phyloP scores from a whole-genome alignment of 92 coral and sea anemone genomes.

The Porites evermanni region DNA sequence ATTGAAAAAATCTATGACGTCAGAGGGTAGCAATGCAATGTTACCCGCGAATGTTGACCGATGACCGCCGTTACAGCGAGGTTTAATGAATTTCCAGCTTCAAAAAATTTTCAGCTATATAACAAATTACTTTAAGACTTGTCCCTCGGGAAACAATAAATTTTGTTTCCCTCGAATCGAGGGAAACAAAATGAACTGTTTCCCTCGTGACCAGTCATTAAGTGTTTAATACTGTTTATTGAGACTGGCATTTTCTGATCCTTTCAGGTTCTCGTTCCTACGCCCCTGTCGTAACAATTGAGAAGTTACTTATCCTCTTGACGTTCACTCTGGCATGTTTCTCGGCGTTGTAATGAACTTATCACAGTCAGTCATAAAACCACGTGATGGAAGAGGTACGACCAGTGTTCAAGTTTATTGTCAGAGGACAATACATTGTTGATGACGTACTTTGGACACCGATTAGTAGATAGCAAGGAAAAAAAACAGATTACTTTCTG shows the following conservation, averaged over 20 bases:
- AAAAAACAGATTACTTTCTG: too few relatives aligned
- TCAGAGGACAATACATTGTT: background rate
- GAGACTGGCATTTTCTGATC: background rate
- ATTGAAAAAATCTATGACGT: too few relatives aligned
- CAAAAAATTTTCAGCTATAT: too few relatives aligned
- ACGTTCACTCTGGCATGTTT: conserved; percentile 15
- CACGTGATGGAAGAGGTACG: background rate
- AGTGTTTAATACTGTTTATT: background rate
- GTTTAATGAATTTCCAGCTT: too few relatives aligned
- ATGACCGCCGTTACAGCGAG: too few relatives aligned
- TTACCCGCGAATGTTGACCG: too few relatives aligned
- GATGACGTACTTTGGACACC: background rate
- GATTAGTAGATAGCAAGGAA: background rate
- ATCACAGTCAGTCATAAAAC: conserved; percentile 2
- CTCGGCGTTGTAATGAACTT: conserved; percentile 17
- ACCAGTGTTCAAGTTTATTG: background rate
- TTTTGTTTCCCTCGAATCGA: too few relatives aligned
- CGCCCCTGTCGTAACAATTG: conserved; percentile 17
- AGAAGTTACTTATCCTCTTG: conserved; percentile 6
- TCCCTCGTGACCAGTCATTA: too few relatives aligned
- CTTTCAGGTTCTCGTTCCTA: background rate
- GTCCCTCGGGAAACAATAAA: too few relatives aligned
- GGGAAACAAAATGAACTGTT: too few relatives aligned
- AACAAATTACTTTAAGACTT: too few relatives aligned
- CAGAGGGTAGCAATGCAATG: too few relatives aligned